phyloP scores from a whole-genome alignment of 2,113 vertebrate species.

The Tachysurus vachellii region DNA sequence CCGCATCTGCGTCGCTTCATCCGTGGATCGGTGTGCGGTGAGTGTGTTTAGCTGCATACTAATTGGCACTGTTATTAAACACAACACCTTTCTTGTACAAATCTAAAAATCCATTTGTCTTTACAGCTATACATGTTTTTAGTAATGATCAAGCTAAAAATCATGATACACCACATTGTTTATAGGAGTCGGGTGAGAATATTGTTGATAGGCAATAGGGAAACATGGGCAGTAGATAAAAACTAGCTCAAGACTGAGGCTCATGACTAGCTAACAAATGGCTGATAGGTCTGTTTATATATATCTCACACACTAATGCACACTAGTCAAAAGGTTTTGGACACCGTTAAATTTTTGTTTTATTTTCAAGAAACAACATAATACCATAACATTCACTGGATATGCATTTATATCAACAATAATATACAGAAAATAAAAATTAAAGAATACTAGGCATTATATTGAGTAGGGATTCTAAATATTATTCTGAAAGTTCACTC shows the following conservation, averaged over 20 bases:
- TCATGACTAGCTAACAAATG: not conserved
- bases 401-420: no score
- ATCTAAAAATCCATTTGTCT: not conserved
- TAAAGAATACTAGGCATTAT: no score
- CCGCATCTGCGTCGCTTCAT: slow-evolving; percentile 93
- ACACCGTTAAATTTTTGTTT: no score
- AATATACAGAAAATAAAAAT: no score
- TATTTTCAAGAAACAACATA: no score
- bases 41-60: slow-evolving; percentile 59
- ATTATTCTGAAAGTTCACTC: no score
- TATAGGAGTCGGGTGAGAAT: not conserved
- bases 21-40: slow-evolving; percentile 95
- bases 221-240: not conserved
- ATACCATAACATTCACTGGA: no score
- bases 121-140: not conserved
- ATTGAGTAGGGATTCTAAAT: no score
- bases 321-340: no score
- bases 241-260: not conserved
- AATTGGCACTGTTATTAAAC: not conserved
- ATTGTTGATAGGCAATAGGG: not conserved
- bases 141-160: not conserved
- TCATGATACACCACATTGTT: not conserved
- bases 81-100: not conserved
- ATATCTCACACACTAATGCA: no score
- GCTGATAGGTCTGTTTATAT: not conserved